These are phyloP conservation scores for Campaea margaritaria DNA, from an alignment of 2,888 invertebrate species.

Conservation along the genomic window DNA sequence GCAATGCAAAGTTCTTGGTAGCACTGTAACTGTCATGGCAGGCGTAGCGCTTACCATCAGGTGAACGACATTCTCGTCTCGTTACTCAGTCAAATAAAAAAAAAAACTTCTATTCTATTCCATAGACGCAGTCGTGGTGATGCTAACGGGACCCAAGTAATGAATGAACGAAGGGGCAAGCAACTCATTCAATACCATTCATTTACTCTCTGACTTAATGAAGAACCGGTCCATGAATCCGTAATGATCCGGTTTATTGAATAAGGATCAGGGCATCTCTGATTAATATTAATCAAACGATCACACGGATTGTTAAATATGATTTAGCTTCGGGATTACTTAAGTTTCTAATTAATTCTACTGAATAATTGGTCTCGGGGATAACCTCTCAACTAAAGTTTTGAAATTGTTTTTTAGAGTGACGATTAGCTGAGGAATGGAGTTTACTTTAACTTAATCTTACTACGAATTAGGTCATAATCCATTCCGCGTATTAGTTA, in stretches of 20 bases:
- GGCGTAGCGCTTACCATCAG: too few relatives aligned
- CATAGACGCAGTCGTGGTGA: neutral
- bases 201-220: constrained; percentile 29
- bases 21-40: too few relatives aligned
- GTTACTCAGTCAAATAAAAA: too few relatives aligned
- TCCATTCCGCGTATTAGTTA: too few relatives aligned
- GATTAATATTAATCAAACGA: constrained; percentile 27
- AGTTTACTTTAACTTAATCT: too few relatives aligned
- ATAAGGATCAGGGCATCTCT: constrained; percentile 24
- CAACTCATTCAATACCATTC: constrained; percentile 15
- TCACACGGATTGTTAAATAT: constrained; percentile 28
- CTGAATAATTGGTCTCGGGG: constrained; percentile 9
- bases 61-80: too few relatives aligned
- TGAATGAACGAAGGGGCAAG: constrained; percentile 7
- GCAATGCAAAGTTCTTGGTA: too few relatives aligned
- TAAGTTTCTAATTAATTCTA: constrained; percentile 18
- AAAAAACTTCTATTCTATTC: too few relatives aligned
- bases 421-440: neutral
- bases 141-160: neutral
- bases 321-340: constrained; percentile 11
- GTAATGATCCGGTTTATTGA: constrained; percentile 33
- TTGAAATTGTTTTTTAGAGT: neutral
- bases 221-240: constrained; percentile 33
- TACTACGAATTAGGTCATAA: too few relatives aligned
- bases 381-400: constrained; percentile 4